Evolutionary conservation across 2,888 invertebrate species (phyloP).

Genomic region (Rotaria macrura): DNA sequence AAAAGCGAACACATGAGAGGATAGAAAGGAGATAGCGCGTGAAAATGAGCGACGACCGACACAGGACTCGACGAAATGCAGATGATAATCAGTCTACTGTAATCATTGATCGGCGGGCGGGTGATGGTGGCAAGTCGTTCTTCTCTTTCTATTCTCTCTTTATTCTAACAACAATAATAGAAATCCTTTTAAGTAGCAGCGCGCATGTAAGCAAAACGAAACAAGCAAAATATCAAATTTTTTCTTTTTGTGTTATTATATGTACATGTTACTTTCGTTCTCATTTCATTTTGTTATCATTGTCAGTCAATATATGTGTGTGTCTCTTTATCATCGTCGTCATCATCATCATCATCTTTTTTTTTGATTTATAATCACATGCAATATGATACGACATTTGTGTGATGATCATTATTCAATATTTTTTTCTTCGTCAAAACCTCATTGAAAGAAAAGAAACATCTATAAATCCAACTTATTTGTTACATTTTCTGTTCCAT

Average conservation of each 20-base stretch:
- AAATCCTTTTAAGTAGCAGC: not conserved
- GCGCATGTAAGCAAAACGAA: not conserved
- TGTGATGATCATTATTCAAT: not conserved
- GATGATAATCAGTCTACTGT: constrained; percentile 2
- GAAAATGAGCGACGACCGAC: constrained; percentile 6
- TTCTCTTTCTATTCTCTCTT: not conserved
- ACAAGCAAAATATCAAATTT: not conserved
- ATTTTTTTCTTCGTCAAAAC: not conserved
- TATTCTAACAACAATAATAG: not conserved
- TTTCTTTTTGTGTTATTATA: not conserved
- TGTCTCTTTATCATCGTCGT: not conserved
- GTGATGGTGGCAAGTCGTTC: not conserved
- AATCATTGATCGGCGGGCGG: not conserved
- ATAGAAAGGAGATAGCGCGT: constrained; percentile 9
- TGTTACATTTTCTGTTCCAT: not conserved
- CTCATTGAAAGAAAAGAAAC: not conserved
- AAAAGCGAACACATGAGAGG: not conserved
- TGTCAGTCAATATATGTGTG: not conserved
- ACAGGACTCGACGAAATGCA: not conserved
- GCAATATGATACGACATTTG: not conserved
- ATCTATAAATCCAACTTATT: not conserved
- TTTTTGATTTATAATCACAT: not conserved
- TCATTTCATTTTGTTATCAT: not conserved
- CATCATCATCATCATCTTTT: not conserved
- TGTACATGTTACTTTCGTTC: not conserved